phyloP scores from a whole-genome alignment of 2,113 vertebrate species.

The Entomyzon cyanotis region DNA sequence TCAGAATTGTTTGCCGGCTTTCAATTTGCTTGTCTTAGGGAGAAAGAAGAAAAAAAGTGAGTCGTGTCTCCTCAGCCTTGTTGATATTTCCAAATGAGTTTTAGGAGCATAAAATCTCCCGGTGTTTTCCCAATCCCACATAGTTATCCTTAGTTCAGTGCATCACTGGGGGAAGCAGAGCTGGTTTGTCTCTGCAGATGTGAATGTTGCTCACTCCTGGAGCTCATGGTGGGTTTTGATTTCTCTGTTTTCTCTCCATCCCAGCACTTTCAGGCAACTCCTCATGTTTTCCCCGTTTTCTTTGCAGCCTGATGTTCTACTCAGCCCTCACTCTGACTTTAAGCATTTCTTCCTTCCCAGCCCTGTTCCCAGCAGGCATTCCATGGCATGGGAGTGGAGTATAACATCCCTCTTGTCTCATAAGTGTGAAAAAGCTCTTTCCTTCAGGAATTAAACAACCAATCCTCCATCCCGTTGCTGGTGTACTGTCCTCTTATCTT shows the following conservation, averaged over 20 bases:
- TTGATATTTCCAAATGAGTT: neutral
- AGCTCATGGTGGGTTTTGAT: neutral
- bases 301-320: neutral
- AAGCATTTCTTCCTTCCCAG: neutral
- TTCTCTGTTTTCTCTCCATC: neutral
- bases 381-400: neutral
- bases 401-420: neutral
- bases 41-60: neutral
- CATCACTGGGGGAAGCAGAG: neutral
- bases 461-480: neutral
- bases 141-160: neutral
- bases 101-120: neutral
- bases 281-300: neutral
- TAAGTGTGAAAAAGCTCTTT: neutral
- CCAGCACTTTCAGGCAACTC: neutral
- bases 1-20: neutral
- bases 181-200: neutral
- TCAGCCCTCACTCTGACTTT: neutral
- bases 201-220: fast-evolving
- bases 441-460: neutral
- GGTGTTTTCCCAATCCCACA: neutral
- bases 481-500: neutral
- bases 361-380: neutral
- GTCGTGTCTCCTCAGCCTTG: neutral
- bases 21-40: neutral